A percentile compares a stretch with the other conserved stretches of the same genome.
These are phyloP conservation scores for Forbesichthys papilliferus DNA, from an alignment of 2,113 vertebrate species.

Conservation along the genomic window DNA sequence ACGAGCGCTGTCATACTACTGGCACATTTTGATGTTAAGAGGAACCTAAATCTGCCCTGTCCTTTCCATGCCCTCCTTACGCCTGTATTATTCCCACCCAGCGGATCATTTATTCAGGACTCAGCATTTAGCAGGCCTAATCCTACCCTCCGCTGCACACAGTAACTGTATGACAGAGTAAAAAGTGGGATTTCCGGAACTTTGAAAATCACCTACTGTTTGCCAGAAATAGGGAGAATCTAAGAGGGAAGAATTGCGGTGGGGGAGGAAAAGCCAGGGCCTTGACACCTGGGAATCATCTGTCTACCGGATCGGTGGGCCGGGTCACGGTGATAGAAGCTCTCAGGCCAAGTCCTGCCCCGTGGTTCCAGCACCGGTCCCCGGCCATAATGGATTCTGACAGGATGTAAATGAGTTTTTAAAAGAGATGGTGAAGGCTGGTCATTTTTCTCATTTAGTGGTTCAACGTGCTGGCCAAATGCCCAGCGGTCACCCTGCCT, in stretches of 20 bases:
- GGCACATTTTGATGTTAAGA: constrained; percentile 28
- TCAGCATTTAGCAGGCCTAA: constrained; percentile 68
- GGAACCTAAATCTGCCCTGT: constrained; percentile 7
- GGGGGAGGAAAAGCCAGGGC: constrained; percentile 44
- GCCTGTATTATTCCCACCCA: constrained; percentile 15
- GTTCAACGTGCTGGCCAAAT: constrained; percentile 86
- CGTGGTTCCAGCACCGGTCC: constrained; percentile 65
- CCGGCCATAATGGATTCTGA: constrained; percentile 88
- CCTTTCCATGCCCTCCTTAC: constrained; percentile 1
- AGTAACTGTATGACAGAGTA: constrained; percentile 66
- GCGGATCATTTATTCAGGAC: constrained; percentile 63
- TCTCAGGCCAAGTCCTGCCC: constrained; percentile 76
- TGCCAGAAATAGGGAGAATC: constrained; percentile 45
- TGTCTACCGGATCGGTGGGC: constrained; percentile 71
- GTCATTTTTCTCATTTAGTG: constrained; percentile 96
- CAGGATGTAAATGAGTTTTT: constrained; percentile 97
- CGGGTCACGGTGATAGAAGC: constrained; percentile 71
- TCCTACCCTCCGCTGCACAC: constrained; percentile 63
- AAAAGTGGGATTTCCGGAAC: constrained; percentile 63
- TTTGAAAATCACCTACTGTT: constrained; percentile 71
- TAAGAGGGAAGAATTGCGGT: constrained; percentile 29
- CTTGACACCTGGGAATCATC: constrained; percentile 70
- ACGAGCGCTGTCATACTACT: constrained; percentile 18
- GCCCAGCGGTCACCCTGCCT: constrained; percentile 84
- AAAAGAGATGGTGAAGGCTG: constrained; percentile 88